Evolutionary conservation across 1,140 invertebrate genomes (phyloP).

Genomic region (Theocolax elegans): DNA sequence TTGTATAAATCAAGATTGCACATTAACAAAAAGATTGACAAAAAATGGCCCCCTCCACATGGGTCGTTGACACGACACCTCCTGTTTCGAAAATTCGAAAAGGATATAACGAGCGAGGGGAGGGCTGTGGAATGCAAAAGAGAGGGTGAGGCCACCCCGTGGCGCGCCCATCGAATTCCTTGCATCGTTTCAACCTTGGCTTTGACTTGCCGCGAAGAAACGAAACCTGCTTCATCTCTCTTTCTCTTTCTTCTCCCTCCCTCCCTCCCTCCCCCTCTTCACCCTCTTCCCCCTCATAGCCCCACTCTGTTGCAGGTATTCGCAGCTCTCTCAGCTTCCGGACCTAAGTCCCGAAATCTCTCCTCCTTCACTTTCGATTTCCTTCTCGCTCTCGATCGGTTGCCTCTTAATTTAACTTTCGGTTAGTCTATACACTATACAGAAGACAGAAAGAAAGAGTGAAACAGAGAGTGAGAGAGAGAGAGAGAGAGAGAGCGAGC

Average conservation of each 20-base stretch:
- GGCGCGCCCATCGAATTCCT: conserved; percentile 62
- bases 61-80: no score
- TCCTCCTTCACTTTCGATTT: conserved; percentile 39
- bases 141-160: conserved; percentile 42
- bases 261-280: neutral
- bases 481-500: conserved; percentile 3
- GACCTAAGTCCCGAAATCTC: neutral
- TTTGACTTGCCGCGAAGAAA: conserved; percentile 54
- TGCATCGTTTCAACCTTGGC: conserved; percentile 53
- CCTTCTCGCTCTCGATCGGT: conserved; percentile 20
- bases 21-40: no score
- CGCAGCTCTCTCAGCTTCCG: no score
- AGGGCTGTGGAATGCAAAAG: conserved; percentile 7
- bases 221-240: neutral
- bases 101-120: no score
- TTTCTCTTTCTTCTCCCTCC: no score
- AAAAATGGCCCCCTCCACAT: no score
- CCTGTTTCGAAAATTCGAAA: no score
- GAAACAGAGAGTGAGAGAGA: neutral
- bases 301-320: conserved; percentile 59
- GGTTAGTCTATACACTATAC: no score
- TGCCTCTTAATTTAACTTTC: no score
- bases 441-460: neutral
- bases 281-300: no score
- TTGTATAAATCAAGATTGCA: no score